phyloP scores from a whole-genome alignment of 2,888 invertebrate species.

The Anarsia innoxiella region DNA sequence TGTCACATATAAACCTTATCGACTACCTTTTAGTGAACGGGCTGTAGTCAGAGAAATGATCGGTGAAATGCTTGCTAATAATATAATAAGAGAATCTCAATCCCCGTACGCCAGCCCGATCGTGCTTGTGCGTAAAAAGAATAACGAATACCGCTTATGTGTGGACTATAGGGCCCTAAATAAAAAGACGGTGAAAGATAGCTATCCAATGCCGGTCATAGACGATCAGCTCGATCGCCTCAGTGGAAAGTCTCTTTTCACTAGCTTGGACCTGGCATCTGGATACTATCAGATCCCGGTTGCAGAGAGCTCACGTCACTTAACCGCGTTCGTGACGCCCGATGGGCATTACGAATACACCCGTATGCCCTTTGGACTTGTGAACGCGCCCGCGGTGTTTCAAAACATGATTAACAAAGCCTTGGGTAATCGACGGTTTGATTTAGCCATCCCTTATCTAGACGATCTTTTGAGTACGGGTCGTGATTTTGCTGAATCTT shows the following conservation, averaged over 20 bases:
- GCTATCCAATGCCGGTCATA: constrained; percentile 20
- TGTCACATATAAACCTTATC: constrained; percentile 11
- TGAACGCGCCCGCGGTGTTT: constrained; percentile 27
- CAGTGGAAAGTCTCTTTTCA: constrained; percentile 6
- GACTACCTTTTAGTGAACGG: constrained; percentile 15
- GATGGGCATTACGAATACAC: constrained; percentile 14
- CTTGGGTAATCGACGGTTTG: constrained; percentile 1
- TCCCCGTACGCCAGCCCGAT: constrained; percentile 17
- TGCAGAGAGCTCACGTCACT: constrained; percentile 14
- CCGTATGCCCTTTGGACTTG: constrained; percentile 19
- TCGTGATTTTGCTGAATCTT: not conserved
- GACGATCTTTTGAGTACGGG: constrained; percentile 6
- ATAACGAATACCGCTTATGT: constrained; percentile 20
- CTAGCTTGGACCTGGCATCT: constrained; percentile 6
- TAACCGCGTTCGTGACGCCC: constrained; percentile 14
- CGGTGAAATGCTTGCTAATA: constrained; percentile 9
- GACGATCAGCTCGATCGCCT: constrained; percentile 18
- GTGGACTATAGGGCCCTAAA: constrained; percentile 16
- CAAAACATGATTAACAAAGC: constrained; percentile 23
- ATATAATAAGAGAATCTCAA: constrained; percentile 14
- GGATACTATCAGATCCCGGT: constrained; percentile 21
- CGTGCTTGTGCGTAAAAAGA: constrained; percentile 14
- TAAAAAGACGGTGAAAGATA: constrained; percentile 12
- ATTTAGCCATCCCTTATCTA: constrained; percentile 8
- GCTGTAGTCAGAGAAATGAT: constrained; percentile 13